These are phyloP conservation scores for Cuniculus paca DNA, from an alignment of 2,797 vertebrate genomes.

Conservation along the genomic window DNA sequence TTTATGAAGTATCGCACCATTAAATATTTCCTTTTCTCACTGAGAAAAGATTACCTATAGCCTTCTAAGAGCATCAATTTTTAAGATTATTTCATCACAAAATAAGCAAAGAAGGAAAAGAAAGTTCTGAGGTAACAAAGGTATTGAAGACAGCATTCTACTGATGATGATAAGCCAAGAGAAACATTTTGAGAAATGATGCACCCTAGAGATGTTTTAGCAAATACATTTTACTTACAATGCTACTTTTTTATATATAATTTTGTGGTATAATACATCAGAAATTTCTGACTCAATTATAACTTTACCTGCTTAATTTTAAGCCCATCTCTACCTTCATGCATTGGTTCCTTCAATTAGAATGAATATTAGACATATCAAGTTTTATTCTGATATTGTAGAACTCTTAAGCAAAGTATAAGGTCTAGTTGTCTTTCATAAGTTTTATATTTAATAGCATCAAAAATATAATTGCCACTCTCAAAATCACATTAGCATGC, in stretches of 20 bases:
- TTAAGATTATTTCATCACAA: constrained; percentile 29
- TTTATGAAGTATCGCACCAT: neutral
- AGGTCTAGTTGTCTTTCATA: constrained; percentile 14
- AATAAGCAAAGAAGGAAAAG: constrained; percentile 3
- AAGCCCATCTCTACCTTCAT: neutral
- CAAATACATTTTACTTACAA: constrained; percentile 29
- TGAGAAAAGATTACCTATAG: neutral
- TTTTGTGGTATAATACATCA: constrained; percentile 3
- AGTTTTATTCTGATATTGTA: constrained; percentile 33
- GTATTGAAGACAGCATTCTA: neutral
- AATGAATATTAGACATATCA: neutral
- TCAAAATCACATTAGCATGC: neutral
- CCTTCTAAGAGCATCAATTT: neutral
- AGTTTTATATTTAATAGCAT: constrained; percentile 19
- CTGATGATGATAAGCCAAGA: neutral
- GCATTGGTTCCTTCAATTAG: neutral
- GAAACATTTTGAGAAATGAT: constrained; percentile 41
- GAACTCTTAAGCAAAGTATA: neutral
- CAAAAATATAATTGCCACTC: neutral
- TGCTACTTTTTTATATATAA: neutral
- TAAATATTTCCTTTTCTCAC: neutral
- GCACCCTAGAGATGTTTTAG: neutral
- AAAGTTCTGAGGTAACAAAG: neutral
- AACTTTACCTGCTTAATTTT: neutral
- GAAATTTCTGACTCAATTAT: constrained; percentile 12